These are phyloP conservation scores for Corticium candelabrum DNA, from an alignment of 37 sponge, comb jelly and placozoan species.

Conservation along the genomic window DNA sequence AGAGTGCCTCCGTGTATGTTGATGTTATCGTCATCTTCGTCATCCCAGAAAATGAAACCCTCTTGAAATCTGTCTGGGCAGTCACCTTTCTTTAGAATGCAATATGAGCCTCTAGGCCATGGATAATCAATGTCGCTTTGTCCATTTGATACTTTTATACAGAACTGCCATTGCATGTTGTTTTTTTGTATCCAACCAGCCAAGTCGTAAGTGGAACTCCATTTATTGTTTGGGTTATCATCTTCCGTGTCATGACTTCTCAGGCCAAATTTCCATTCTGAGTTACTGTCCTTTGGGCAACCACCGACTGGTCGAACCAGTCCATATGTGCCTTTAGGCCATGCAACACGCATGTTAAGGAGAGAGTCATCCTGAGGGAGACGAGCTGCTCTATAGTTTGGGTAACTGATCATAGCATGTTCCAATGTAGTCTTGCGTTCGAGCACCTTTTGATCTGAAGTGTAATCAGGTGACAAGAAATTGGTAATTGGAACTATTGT, in stretches of 20 bases:
- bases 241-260: constrained; percentile 13
- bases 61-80: constrained; percentile 19
- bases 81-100: constrained; percentile 12
- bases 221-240: too few relatives aligned
- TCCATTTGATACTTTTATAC: background rate
- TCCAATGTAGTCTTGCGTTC: background rate
- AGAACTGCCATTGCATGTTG: background rate
- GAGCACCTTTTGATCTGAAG: background rate
- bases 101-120: constrained; percentile 29
- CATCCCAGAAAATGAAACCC: constrained; percentile 22
- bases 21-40: constrained; percentile 13
- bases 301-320: background rate
- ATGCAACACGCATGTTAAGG: background rate
- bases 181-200: too few relatives aligned
- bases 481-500: background rate
- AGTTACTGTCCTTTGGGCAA: background rate
- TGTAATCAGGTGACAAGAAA: background rate
- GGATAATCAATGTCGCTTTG: too few relatives aligned
- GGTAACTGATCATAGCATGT: background rate
- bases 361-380: background rate
- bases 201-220: too few relatives aligned
- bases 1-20: constrained; percentile 16
- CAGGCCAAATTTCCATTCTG: background rate
- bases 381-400: background rate
- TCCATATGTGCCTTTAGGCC: constrained; percentile 18